phyloP scores from a whole-genome alignment of 2,113 vertebrate genomes.

The Lasiurus borealis region DNA sequence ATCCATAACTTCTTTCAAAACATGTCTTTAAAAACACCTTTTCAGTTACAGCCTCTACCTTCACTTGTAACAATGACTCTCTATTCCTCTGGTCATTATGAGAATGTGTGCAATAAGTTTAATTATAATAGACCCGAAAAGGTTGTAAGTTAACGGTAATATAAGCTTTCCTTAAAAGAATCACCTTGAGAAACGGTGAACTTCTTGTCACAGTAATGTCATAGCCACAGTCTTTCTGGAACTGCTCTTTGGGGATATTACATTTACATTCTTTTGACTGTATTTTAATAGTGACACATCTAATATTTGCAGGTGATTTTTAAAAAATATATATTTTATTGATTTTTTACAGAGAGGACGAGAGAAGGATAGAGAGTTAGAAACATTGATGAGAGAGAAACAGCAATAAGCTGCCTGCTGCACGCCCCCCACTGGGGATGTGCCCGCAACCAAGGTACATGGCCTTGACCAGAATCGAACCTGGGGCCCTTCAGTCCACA shows the following conservation, averaged over 20 bases:
- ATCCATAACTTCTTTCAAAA: constrained; percentile 2
- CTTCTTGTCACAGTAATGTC: background rate
- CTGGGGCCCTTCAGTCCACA: too few relatives aligned
- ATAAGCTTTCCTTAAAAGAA: constrained; percentile 32
- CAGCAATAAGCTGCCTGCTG: too few relatives aligned
- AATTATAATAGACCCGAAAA: background rate
- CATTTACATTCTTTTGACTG: constrained; percentile 24
- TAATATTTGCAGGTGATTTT: background rate
- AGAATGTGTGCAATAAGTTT: background rate
- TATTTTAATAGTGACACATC: constrained; percentile 13
- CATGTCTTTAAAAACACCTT: constrained; percentile 4
- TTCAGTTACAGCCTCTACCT: background rate
- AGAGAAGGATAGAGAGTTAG: too few relatives aligned
- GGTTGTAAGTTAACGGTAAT: background rate
- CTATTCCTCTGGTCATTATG: constrained; percentile 1
- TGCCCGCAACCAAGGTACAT: too few relatives aligned
- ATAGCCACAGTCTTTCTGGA: background rate
- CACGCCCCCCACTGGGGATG: too few relatives aligned
- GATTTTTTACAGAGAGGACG: too few relatives aligned
- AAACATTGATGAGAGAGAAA: too few relatives aligned
- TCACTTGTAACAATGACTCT: background rate
- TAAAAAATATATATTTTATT: too few relatives aligned
- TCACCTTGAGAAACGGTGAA: background rate
- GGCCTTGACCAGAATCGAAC: too few relatives aligned
- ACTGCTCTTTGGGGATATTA: constrained; percentile 18